These are phyloP conservation scores for Lepus americanus DNA, from an alignment of 2,113 vertebrate genomes.

Conservation along the genomic window DNA sequence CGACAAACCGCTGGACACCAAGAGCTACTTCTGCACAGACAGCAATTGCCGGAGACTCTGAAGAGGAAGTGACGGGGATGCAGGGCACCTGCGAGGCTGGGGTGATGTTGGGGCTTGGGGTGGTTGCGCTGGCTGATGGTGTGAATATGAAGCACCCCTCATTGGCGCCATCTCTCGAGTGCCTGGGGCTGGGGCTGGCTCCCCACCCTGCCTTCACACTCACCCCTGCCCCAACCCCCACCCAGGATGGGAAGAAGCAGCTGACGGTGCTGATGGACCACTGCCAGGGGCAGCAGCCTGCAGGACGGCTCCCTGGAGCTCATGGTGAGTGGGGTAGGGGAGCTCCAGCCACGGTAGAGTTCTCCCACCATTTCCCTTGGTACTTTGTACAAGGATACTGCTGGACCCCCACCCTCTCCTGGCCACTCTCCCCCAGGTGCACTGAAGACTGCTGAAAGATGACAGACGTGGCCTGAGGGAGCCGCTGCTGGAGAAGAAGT, in stretches of 20 bases:
- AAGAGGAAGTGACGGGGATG: conserved; percentile 88
- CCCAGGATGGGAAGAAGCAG: conserved; percentile 90
- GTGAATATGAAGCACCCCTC: not conserved
- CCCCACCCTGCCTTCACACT: not conserved
- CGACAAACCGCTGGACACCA: conserved; percentile 89
- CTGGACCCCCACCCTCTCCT: not conserved
- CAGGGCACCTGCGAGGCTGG: rapidly evolving
- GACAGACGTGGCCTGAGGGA: conserved; percentile 92
- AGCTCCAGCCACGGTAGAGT: too few relatives aligned
- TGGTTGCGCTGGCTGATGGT: not conserved
- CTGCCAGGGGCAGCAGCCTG: conserved; percentile 94
- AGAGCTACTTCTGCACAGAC: conserved; percentile 93
- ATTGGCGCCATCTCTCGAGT: not conserved
- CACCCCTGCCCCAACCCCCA: not conserved
- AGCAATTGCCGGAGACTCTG: conserved; percentile 94
- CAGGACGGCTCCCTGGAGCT: conserved; percentile 94
- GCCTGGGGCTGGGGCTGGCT: too few relatives aligned
- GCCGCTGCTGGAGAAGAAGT: conserved; percentile 81
- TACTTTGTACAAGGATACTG: not conserved
- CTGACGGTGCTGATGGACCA: conserved; percentile 95
- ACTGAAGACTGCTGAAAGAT: conserved; percentile 91
- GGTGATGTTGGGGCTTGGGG: not conserved
- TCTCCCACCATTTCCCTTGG: too few relatives aligned
- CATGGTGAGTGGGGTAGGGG: conserved; percentile 89
- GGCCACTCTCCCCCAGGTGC: conserved; percentile 88